Evolutionary conservation across 2,888 invertebrate species (phyloP).

Genomic region (Hemicrepidius hirtus): DNA sequence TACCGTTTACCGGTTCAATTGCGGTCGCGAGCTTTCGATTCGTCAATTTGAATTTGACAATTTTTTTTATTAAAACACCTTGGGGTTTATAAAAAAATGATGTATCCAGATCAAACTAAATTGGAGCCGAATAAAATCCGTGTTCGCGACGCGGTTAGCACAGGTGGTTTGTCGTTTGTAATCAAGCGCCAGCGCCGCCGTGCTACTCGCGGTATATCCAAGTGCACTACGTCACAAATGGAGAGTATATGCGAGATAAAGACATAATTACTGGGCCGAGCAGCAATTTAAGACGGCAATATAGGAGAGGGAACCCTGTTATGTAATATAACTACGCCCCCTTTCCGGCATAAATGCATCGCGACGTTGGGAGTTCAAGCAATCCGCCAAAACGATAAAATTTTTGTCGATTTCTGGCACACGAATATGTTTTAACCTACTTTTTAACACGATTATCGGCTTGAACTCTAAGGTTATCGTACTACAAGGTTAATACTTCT

Average conservation of each 20-base stretch:
- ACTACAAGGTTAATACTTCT: neutral
- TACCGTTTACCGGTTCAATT: slow-evolving; percentile 12
- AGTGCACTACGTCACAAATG: slow-evolving; percentile 44
- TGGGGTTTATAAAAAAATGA: neutral
- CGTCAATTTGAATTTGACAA: neutral
- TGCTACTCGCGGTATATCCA: slow-evolving; percentile 39
- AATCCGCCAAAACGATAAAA: slow-evolving; percentile 15
- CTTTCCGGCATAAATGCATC: slow-evolving; percentile 48
- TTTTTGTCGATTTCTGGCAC: neutral
- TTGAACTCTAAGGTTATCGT: neutral
- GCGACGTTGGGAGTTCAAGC: neutral
- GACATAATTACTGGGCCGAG: slow-evolving; percentile 55
- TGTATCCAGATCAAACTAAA: neutral
- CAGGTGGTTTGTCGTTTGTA: slow-evolving; percentile 46
- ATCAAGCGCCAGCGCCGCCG: slow-evolving; percentile 40
- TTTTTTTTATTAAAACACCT: neutral
- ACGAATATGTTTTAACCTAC: neutral
- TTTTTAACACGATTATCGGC: neutral
- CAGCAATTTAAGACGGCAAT: slow-evolving; percentile 55
- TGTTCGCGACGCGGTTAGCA: slow-evolving; percentile 37
- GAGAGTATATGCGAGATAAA: slow-evolving; percentile 54
- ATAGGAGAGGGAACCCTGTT: slow-evolving; percentile 50
- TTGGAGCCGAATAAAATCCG: slow-evolving; percentile 28
- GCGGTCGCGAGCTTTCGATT: slow-evolving; percentile 6
- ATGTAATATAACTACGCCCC: slow-evolving; percentile 51